Conservation (phyloP, 2,797 vertebrate genomes). For the Hoplostethus mediterraneus region DNA sequence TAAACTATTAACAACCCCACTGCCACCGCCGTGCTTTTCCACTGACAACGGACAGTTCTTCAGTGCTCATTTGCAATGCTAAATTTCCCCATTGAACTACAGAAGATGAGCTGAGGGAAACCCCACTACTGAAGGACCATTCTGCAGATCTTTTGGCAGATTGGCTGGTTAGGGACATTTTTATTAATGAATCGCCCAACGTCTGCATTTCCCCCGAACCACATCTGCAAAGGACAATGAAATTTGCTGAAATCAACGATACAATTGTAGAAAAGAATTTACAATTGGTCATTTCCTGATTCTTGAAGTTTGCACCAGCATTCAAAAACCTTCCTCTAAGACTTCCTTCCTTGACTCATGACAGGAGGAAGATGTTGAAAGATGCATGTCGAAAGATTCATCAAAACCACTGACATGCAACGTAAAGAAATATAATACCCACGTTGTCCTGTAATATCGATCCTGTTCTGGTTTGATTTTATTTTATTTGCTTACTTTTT, state of each 20-base stretch:
- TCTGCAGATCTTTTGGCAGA: conserved; percentile 23
- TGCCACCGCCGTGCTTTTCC: not conserved
- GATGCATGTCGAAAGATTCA: too few relatives aligned
- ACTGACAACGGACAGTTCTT: conserved; percentile 29
- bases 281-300: not conserved
- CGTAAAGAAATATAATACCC: too few relatives aligned
- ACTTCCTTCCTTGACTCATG: too few relatives aligned
- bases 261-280: not conserved
- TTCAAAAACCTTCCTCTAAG: too few relatives aligned
- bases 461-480: too few relatives aligned
- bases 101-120: conserved; percentile 40
- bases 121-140: conserved; percentile 26
- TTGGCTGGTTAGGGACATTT: conserved; percentile 21
- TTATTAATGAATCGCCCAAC: not conserved
- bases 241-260: not conserved
- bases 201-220: conserved; percentile 12
- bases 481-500: too few relatives aligned
- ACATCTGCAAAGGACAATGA: conserved; percentile 1
- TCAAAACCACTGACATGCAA: too few relatives aligned
- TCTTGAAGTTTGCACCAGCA: not conserved
- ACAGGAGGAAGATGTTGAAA: too few relatives aligned
- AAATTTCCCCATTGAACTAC: conserved; percentile 49
- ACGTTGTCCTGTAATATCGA: too few relatives aligned
- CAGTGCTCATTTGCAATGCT: conserved; percentile 45
- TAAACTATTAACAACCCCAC: not conserved